Base-by-base conservation (phyloP, 2,113 vertebrate species). In the Corythaixoides concolor region DNA sequence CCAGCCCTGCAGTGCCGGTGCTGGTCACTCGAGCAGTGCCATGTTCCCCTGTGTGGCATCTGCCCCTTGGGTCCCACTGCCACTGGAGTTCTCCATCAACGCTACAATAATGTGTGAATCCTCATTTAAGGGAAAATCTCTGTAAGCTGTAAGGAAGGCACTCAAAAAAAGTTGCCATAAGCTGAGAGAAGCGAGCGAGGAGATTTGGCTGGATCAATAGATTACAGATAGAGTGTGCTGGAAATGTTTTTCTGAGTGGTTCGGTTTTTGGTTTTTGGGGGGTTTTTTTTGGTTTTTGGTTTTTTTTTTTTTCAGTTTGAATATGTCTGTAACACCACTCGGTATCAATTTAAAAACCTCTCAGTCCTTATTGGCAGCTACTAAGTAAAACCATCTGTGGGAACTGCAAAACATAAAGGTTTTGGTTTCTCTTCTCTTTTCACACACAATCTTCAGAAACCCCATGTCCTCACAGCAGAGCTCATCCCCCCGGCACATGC, bases 1-100 rank as follows among this genome's bases (percentile, higher is more conserved):
- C 55, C 28, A 53, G 22, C 28, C 33, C 19, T 9, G 1, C 0
- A 0, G 55, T 23, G 23, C 24, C 9, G 6, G 20, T 6, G 30
- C 11, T 6, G 24, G 33, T 43, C 24, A 15, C 18, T 16, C 32
- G 39, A 66, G 63, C 19, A 33, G 41, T 9, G 50, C 81, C 1
- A 1, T 6, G 15, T 35, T 45, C 52, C 43, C 32, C 43, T 1
- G 0, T 1, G 7, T n/a, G 80, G 21, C 24, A 33, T 33, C 72
- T 37, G 32, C 24, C 27, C 30, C 28, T 23, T 6, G 35, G 17
- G 18, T 63, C 37, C 32, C 69, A 26, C 14, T 32, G 67, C 49
- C 33, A 12, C 30, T 22, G 28, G 35, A 37, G 15, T 18, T 66
- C 41, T 47, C 17, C 27, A 8, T 23, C 43, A n/a, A 33, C 5